Percentiles rank a stretch among this genome's conserved stretches.
phyloP scores from a whole-genome alignment of 2,797 vertebrate genomes.

The Onychomys torridus region DNA sequence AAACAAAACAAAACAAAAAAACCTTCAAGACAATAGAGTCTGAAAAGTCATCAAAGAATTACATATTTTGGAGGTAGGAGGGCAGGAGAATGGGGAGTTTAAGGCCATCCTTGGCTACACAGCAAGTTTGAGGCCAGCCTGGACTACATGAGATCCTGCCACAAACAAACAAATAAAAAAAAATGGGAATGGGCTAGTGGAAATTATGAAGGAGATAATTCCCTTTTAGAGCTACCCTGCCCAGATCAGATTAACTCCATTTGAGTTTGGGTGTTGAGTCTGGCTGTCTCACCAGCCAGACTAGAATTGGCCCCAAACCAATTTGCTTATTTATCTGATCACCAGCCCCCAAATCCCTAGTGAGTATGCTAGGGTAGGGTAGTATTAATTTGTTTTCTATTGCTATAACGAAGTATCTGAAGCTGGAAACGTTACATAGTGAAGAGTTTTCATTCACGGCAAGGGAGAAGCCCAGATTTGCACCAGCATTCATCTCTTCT shows the following conservation, averaged over 20 bases:
- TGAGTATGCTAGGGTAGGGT: not conserved
- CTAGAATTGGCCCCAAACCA: not conserved
- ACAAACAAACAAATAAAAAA: not conserved
- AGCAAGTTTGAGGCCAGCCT: not conserved
- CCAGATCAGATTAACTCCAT: not conserved
- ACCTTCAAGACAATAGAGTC: not conserved
- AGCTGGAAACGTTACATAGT: not conserved
- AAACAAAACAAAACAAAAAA: not conserved
- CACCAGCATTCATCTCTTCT: not conserved
- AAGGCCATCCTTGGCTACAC: not conserved
- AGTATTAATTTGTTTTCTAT: not conserved
- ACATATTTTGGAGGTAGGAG: not conserved
- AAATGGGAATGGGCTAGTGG: not conserved
- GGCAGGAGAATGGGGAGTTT: not conserved
- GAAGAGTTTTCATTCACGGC: not conserved
- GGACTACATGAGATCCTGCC: not conserved
- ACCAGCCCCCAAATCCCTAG: not conserved
- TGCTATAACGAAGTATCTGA: not conserved
- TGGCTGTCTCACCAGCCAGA: not conserved
- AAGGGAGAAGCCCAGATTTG: not conserved
- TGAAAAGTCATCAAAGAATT: slow-evolving; percentile 4
- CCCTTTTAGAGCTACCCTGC: not conserved
- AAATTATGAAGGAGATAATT: not conserved
- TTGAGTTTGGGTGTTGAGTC: not conserved
- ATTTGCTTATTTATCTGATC: not conserved